These are phyloP conservation scores for Anarrhichthys ocellatus DNA, from an alignment of 2,113 vertebrate genomes.

Conservation along the genomic window DNA sequence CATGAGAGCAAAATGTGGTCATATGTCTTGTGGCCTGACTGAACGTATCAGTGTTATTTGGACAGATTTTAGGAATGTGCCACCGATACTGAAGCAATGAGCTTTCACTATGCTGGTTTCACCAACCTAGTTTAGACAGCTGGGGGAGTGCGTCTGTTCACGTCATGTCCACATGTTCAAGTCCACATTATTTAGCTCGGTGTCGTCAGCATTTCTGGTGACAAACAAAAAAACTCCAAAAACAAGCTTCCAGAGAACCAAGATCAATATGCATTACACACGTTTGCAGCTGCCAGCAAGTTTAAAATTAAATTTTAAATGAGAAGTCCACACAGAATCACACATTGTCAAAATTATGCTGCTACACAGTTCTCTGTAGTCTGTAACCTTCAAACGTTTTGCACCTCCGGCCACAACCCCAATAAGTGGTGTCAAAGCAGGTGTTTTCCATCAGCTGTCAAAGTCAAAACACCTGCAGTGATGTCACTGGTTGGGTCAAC, in stretches of 20 bases:
- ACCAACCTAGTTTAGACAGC: slow-evolving; percentile 64
- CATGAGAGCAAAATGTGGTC: background rate
- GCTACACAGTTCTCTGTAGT: background rate
- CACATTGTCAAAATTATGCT: background rate
- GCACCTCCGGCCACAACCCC: background rate
- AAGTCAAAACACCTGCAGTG: background rate
- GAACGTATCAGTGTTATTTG: slow-evolving; percentile 35
- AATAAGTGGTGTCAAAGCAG: background rate
- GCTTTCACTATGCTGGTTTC: slow-evolving; percentile 44
- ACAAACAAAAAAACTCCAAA: background rate
- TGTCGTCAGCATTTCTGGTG: background rate
- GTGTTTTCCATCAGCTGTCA: background rate
- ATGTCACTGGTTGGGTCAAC: background rate
- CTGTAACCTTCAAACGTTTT: background rate
- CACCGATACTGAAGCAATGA: slow-evolving; percentile 26
- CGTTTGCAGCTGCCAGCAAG: background rate
- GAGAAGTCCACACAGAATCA: background rate
- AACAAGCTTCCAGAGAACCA: background rate
- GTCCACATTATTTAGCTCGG: slow-evolving; percentile 29
- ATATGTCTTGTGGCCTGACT: background rate
- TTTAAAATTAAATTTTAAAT: background rate
- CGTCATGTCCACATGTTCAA: background rate
- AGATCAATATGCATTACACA: background rate
- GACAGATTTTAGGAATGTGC: slow-evolving; percentile 48
- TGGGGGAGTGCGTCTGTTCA: slow-evolving; percentile 24